These are phyloP conservation scores for Cosmia pyralina DNA, from an alignment of 2,888 invertebrate species.

Conservation along the genomic window DNA sequence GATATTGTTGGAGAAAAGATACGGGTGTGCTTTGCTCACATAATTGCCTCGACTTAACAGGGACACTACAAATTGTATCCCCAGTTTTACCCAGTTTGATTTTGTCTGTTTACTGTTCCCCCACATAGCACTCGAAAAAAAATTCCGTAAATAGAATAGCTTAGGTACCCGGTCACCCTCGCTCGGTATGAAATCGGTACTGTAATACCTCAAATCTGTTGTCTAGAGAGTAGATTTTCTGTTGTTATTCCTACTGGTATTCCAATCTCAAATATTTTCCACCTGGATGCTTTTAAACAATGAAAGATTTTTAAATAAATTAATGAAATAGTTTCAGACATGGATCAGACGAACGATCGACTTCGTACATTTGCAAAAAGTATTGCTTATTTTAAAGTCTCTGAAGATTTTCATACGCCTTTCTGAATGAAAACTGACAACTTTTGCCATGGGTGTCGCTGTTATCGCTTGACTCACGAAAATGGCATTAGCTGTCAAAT, in stretches of 20 bases:
- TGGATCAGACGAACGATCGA: neutral
- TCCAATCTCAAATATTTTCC: slow-evolving; percentile 3
- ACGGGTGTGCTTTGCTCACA: neutral
- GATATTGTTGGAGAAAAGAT: neutral
- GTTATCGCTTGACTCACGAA: too few species aligned
- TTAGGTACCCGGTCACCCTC: too few species aligned
- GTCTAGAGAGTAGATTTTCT: neutral
- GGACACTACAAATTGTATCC: neutral
- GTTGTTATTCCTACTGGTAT: neutral
- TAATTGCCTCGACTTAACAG: neutral
- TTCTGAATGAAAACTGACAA: too few species aligned
- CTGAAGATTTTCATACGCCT: neutral
- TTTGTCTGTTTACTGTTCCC: neutral
- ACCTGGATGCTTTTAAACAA: neutral
- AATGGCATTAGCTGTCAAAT: too few species aligned
- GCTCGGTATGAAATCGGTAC: neutral
- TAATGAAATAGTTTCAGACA: neutral
- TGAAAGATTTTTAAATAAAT: neutral
- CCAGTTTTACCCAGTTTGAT: neutral
- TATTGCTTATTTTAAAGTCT: neutral
- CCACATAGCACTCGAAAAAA: neutral
- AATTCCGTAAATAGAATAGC: too few species aligned
- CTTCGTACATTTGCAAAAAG: neutral
- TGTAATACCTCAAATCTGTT: neutral
- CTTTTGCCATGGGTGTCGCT: too few species aligned